phyloP scores from a whole-genome alignment of 2,797 vertebrate genomes.

The Esox lucius region DNA sequence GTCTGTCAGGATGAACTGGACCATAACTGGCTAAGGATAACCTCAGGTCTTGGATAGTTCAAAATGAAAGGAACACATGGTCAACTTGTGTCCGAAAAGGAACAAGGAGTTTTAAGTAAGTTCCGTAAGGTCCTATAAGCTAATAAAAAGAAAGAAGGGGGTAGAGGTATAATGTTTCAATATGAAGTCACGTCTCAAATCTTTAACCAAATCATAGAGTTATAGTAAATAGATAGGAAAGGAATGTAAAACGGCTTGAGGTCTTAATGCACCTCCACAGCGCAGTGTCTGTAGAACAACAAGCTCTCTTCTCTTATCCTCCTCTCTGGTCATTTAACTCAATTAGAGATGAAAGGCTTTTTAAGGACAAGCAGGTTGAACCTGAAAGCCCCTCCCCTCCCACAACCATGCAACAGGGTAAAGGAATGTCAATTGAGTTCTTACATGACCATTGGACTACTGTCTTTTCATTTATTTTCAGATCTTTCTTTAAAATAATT shows the following conservation, averaged over 20 bases:
- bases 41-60: background rate
- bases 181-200: background rate
- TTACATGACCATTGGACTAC: background rate
- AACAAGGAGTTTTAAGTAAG: background rate
- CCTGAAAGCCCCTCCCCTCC: background rate
- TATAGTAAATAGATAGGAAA: background rate
- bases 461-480: background rate
- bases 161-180: background rate
- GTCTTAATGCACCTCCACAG: slow-evolving; percentile 6
- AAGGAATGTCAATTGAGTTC: background rate
- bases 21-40: slow-evolving; percentile 1
- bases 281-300: background rate
- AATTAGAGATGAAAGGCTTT: slow-evolving; percentile 9
- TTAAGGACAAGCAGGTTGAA: background rate
- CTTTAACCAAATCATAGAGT: background rate
- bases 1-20: background rate
- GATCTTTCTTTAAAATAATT: slow-evolving; percentile 7
- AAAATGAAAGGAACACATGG: background rate
- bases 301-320: slow-evolving; percentile 2
- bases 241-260: background rate
- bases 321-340: background rate
- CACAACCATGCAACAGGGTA: background rate
- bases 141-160: background rate
- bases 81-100: background rate
- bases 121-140: background rate